Evolutionary conservation across 2,888 invertebrate genomes (phyloP), one percentile per base, ranked within the genome.

Genomic region (Cyclophora punctaria): DNA sequence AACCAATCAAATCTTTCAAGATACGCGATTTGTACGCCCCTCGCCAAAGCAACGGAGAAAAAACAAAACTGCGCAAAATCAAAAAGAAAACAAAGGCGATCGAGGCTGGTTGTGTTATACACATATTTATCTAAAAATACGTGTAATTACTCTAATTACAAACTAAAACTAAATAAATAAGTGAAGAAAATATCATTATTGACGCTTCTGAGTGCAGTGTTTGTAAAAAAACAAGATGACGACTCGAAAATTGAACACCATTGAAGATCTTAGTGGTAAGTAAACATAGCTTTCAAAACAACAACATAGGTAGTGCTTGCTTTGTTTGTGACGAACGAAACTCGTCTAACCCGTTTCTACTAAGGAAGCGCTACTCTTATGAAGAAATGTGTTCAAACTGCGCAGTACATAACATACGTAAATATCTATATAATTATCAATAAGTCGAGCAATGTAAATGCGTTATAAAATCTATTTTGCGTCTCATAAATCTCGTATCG

Each of bases 261-360:
- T 86, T 63, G 89, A 89, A 72, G 88, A 88, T 71, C 62, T 89
- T 48, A 87, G 87, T 68, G 88, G 88, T 89, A 63, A 87, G 87
- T 79, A 81, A 79, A 78, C 76, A 80, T 71, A 68, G 63, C 20
- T 20, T 56, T 62, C 62, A 64, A 64, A 66, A 69, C 70, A 73
- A 70, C 53, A 68, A 67, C 67, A 20, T 20, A 69, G 60, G n/a
- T n/a, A n/a, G n/a, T n/a, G n/a, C n/a, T n/a, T 49, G 55, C 43
- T 74, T 44, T 44, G 44, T 44, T 7, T 44, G 34, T 44, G 34
- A n/a, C n/a, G n/a, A 71, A 69, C 64, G 71, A 75, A 75, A 75
- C 70, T 53, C 47, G 61, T 57, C 67, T 62, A 63, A 69, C 68
- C 61, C 55, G 69, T 71, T 74, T 62, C 58, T 50, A 50, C 54